Evolutionary conservation across 2,797 vertebrate genomes (phyloP).

Genomic region (Phataginus tricuspis): DNA sequence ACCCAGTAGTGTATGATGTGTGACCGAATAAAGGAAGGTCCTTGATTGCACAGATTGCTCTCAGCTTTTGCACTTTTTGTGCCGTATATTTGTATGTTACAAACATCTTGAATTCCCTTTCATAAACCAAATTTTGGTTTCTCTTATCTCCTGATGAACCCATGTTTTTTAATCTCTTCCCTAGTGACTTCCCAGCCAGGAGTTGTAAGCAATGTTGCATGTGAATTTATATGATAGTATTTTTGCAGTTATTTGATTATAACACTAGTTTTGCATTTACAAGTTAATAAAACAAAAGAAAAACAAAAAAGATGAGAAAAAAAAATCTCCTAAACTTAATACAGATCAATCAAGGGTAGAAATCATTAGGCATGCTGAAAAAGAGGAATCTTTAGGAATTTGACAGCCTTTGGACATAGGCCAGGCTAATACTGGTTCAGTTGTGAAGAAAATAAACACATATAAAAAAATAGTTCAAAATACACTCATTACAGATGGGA

Average conservation of each 20-base stretch:
- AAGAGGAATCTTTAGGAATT: neutral
- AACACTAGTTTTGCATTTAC: neutral
- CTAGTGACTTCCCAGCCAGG: neutral
- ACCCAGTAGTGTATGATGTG: neutral
- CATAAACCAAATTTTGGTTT: neutral
- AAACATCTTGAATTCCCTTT: neutral
- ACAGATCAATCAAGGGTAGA: neutral
- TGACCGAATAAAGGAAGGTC: neutral
- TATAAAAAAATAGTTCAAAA: neutral
- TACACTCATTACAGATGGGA: neutral
- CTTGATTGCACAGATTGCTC: fast-evolving
- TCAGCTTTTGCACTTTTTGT: neutral
- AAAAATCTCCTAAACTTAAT: neutral
- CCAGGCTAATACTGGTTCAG: neutral
- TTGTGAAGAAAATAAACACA: slow-evolving; percentile 1
- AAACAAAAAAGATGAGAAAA: neutral
- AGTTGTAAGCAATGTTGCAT: neutral
- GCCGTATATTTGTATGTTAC: neutral
- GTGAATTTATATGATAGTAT: neutral
- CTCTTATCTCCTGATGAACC: neutral
- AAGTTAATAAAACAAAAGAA: neutral
- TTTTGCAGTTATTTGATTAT: neutral
- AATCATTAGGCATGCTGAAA: neutral
- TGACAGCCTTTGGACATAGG: neutral
- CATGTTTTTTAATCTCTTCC: neutral